Evolutionary conservation across 2,113 vertebrate species (phyloP).

Genomic region (Eudyptes chrysolophus): DNA sequence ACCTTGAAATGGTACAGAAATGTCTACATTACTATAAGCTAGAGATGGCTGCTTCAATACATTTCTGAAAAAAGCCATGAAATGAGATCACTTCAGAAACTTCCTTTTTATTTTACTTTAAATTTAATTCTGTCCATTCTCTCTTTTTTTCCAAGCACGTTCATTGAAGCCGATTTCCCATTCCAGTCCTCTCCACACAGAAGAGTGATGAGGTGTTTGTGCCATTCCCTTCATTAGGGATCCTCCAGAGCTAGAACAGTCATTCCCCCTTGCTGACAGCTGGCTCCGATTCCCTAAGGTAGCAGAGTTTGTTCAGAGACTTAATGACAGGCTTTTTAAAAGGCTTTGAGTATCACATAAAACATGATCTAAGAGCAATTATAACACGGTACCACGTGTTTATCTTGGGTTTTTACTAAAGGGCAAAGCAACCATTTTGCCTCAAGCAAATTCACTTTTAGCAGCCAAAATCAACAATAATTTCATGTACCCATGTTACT

Average conservation of each 20-base stretch:
- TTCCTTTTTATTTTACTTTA: neutral
- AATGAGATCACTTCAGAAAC: neutral
- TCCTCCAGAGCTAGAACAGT: neutral
- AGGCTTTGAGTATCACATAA: slow-evolving; percentile 56
- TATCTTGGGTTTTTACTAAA: slow-evolving; percentile 53
- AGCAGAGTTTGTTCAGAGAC: slow-evolving; percentile 39
- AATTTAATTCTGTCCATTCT: neutral
- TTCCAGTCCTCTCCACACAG: neutral
- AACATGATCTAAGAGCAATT: slow-evolving; percentile 60
- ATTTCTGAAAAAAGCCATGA: neutral
- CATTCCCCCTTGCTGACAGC: slow-evolving; percentile 25
- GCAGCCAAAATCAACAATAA: slow-evolving; percentile 51
- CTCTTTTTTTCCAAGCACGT: neutral
- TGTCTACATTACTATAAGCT: neutral
- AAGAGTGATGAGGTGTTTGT: neutral
- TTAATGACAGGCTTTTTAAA: slow-evolving; percentile 35
- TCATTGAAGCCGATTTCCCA: neutral
- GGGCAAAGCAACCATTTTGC: slow-evolving; percentile 54
- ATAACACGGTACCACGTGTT: slow-evolving; percentile 3
- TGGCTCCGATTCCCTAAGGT: slow-evolving; percentile 45
- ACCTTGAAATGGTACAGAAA: neutral
- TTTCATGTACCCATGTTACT: neutral
- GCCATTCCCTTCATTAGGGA: neutral
- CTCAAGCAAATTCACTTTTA: slow-evolving; percentile 26
- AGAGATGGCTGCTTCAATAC: neutral